These are phyloP conservation scores for Bolinopsis microptera DNA, from an alignment of 37 sponge, comb jelly and placozoan species.

Conservation along the genomic window DNA sequence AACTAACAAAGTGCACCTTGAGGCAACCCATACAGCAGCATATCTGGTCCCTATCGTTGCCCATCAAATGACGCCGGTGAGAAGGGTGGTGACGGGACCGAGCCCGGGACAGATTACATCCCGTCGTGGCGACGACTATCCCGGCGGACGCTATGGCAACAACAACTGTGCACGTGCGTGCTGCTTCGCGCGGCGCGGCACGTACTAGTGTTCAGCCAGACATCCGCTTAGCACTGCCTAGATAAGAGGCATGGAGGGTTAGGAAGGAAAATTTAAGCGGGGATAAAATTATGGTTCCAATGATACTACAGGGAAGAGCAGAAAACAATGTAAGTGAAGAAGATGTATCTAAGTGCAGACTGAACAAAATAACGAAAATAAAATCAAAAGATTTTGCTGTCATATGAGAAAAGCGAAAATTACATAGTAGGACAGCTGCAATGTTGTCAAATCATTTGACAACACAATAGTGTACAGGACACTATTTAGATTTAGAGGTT, in stretches of 20 bases:
- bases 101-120: constrained; percentile 38
- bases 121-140: constrained; percentile 31
- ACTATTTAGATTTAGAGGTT: not conserved
- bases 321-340: not conserved
- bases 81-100: not conserved
- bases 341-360: too few relatives aligned
- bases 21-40: constrained; percentile 23
- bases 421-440: not conserved
- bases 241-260: not conserved
- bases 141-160: constrained; percentile 52
- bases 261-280: not conserved
- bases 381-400: too few relatives aligned
- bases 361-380: too few relatives aligned
- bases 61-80: constrained; percentile 55
- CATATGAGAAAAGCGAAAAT: not conserved
- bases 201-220: not conserved
- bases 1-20: constrained; percentile 23
- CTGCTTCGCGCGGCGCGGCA: not conserved
- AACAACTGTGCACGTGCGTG: not conserved
- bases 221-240: not conserved
- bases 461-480: too few relatives aligned
- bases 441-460: too few relatives aligned
- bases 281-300: not conserved
- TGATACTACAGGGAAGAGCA: not conserved
- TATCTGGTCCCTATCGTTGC: constrained; percentile 37